Percentiles rank a stretch among this genome's conserved stretches.
Evolutionary conservation across 1,140 invertebrate genomes (phyloP).

Genomic region (Octopus bimaculoides): DNA sequence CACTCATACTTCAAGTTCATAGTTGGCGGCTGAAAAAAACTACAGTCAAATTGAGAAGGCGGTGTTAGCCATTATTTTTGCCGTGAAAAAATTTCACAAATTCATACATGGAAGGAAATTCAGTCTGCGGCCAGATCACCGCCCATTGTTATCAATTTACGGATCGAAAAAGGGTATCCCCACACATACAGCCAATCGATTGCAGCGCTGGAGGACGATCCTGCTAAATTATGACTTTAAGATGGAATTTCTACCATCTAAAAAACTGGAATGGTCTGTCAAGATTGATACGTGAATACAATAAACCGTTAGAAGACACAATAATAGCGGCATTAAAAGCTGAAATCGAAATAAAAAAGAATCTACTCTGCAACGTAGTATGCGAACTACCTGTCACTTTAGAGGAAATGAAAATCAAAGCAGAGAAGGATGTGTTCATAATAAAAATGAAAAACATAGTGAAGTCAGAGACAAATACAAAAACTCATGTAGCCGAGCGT

Average conservation of each 20-base stretch:
- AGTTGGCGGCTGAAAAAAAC: conserved; percentile 46
- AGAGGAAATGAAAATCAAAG: neutral
- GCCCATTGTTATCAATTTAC: conserved; percentile 41
- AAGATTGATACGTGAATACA: neutral
- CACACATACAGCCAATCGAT: conserved; percentile 33
- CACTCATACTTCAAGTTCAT: conserved; percentile 45
- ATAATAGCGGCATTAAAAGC: neutral
- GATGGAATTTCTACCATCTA: neutral
- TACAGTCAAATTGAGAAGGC: conserved; percentile 59
- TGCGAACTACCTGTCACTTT: neutral
- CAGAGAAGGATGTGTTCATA: neutral
- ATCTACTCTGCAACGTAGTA: neutral
- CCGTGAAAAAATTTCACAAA: conserved; percentile 59
- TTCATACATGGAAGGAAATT: conserved; percentile 55
- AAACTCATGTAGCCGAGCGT: no score
- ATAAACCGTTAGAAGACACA: neutral
- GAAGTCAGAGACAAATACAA: no score
- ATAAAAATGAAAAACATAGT: neutral
- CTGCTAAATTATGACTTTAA: neutral
- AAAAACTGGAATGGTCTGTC: neutral
- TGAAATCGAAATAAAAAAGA: neutral
- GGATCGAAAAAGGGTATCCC: conserved; percentile 29
- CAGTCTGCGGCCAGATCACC: conserved; percentile 42
- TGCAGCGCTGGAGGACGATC: conserved; percentile 44
- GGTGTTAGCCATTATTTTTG: conserved; percentile 56